Base-by-base conservation (phyloP, 2,797 vertebrate genomes). In the Gastrophryne carolinensis region DNA sequence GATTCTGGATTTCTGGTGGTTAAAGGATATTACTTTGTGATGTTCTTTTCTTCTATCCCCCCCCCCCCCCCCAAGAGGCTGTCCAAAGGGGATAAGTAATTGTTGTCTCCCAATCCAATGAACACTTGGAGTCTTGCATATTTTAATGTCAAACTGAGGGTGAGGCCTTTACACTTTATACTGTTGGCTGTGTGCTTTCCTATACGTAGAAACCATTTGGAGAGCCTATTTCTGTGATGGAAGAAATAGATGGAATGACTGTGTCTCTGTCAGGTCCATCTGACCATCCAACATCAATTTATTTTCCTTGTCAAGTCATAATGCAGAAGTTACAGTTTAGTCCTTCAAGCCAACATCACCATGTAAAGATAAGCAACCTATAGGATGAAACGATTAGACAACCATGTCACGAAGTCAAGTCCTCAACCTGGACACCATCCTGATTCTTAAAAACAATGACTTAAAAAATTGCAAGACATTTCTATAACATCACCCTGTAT, bases 141-240 rank as follows among this genome's bases (percentile, higher is more conserved):
- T 50, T 37, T 23, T 72, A 72, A 61, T 62, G 56, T 71, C 68
- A 58, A 47, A 15, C 39, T 32, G 11, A 50, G 69, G 69, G 69
- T 50, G 69, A 61, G 41, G 56, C 57, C 32, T 26, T 72, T 41
- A 61, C 69, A 72, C 69, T 10, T 61, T 61, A 34, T 52, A 61
- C 24, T 50, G 15, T 60, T 71, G 68, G 68, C 68, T 60, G 34
- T 49, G 54, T 9, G 17, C 54, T 61, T 26, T 30, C 12, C 30
- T 58, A 49, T 60, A 49, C 29, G 12, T 49, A 8, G 21, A 71
- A 50, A 34, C 30, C 37, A 58, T 57, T 60, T n/a, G 27, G 3
- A 60, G 29, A 49, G 26, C 54, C 68, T 56, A 71, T 71, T 71
- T 44, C 1, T 71, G 68, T 47, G 26, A 53, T 53, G 57, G 67